Evolutionary conservation across 2,113 vertebrate genomes (phyloP), one percentile per base, ranked within the genome.

Genomic region (Halichoerus grypus): DNA sequence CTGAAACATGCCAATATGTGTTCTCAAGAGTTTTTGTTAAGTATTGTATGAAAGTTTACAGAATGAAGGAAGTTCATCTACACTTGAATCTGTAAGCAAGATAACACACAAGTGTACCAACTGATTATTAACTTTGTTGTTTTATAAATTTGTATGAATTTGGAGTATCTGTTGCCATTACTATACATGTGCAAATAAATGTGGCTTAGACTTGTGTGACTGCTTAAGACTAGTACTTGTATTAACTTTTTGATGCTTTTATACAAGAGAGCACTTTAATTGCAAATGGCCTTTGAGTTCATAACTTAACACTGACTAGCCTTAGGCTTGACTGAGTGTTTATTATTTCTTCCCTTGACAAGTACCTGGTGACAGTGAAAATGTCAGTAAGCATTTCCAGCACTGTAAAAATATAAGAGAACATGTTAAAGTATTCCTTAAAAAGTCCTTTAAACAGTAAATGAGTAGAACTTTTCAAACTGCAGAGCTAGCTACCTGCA

Each of bases 161-260:
- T 98, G 94, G 96, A 97, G 96, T 98, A 98, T 98, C 97, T 98
- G 98, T 99, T 93, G 95, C 98, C 97, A 98, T 98, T 98, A 98
- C 98, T 99, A 98, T 98, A 98, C 81, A 96, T 98, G 98, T 99
- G 98, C 98, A 99, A 99, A 99, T 99, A 99, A 99, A 99, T 98
- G 98, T 99, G 98, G 98, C 98, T 99, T 99, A 98, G 98, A 99
- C 96, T 97, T 98, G 79, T 97, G 88, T 97, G 0, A 0, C 88
- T 98, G 98, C 95, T 95, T 97, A 57, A 98, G 95, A 98, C 97
- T 97, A 98, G 96, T 96, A 96, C 97, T 98, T 98, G 91, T 97
- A 97, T 97, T 98, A 98, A 97, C 84, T 84, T 96, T 89, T 36
- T 55, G 61, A 84, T 97, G 80, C 77, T 88, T 96, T 96, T 77